These are phyloP conservation scores for Globodera rostochiensis DNA, from an alignment of 1,140 invertebrate genomes.

Conservation along the genomic window DNA sequence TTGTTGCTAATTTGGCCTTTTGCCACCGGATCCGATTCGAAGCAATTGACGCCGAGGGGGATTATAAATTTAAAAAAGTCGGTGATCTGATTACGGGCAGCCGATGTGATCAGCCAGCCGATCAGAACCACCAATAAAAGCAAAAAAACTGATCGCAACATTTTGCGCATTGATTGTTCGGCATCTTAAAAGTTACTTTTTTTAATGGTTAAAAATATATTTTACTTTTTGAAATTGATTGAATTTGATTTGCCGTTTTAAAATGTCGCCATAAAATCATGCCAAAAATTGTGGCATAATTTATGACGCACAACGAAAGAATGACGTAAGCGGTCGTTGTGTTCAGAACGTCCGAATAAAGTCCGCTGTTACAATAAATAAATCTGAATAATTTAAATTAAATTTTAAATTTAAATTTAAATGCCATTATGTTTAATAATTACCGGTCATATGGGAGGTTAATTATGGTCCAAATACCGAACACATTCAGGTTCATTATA, in stretches of 20 bases:
- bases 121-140: constrained; percentile 6
- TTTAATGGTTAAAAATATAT: background rate
- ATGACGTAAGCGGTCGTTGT: background rate
- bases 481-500: constrained; percentile 9
- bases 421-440: background rate
- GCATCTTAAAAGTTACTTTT: background rate
- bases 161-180: background rate
- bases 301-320: background rate
- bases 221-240: background rate
- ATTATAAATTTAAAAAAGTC: too few relatives aligned
- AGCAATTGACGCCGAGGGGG: background rate
- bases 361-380: constrained; percentile 5
- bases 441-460: constrained; percentile 15
- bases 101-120: constrained; percentile 13
- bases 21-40: background rate
- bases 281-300: background rate
- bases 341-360: constrained; percentile 6
- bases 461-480: constrained; percentile 12
- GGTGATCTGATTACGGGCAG: constrained; percentile 2
- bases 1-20: background rate
- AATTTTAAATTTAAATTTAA: background rate
- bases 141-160: constrained; percentile 25
- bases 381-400: background rate
- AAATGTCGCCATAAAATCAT: background rate
- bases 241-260: background rate